Percentiles rank a stretch among this genome's conserved stretches.
Evolutionary conservation across 2,888 invertebrate genomes (phyloP).

Genomic region (Pelosia muscerda): DNA sequence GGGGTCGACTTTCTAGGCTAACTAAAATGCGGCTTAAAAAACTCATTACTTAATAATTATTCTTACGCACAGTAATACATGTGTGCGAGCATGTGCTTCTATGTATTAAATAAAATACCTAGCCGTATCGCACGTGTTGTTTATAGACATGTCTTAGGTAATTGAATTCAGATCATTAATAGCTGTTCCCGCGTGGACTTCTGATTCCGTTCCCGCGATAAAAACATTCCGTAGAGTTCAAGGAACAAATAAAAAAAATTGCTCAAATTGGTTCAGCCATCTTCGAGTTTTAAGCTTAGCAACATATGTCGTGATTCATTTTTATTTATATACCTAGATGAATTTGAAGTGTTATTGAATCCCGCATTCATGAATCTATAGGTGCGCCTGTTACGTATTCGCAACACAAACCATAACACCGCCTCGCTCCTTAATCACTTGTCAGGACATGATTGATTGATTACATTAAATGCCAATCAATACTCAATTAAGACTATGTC

Average conservation of each 20-base stretch:
- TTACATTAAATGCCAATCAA: background rate
- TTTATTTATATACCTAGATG: no score
- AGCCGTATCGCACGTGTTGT: background rate
- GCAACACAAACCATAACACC: background rate
- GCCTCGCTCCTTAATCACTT: conserved; percentile 1
- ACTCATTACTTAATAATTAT: no score
- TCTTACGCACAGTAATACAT: no score
- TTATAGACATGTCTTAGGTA: background rate
- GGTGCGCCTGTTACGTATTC: background rate
- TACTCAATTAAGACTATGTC: background rate
- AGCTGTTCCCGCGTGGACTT: no score
- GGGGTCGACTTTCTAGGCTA: no score
- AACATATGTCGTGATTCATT: no score
- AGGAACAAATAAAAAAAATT: no score
- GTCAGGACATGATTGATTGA: background rate
- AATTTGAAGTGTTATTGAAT: background rate
- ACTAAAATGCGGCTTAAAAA: background rate
- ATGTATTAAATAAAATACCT: background rate
- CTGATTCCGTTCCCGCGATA: no score
- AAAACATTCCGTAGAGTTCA: no score
- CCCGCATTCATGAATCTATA: background rate
- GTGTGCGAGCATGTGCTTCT: background rate
- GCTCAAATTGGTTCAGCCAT: no score
- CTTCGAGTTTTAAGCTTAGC: no score
- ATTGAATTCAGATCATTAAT: background rate